These are phyloP conservation scores for Chrysolina americana DNA, from an alignment of 2,888 invertebrate genomes.

Conservation along the genomic window DNA sequence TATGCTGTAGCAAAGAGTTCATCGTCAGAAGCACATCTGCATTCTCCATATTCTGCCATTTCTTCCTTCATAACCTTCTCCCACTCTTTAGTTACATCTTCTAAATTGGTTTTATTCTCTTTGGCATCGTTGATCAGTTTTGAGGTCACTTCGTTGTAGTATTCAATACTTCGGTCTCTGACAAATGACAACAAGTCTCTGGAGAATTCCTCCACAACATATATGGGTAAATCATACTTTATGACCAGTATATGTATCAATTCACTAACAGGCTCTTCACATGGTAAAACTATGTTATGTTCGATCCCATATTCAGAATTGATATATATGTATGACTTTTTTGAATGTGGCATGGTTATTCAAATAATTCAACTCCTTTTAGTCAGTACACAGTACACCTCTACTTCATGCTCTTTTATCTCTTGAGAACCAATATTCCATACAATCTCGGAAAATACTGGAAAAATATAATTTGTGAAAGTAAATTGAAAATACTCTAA, in stretches of 20 bases:
- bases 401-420: no score
- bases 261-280: constrained; percentile 61
- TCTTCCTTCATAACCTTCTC: constrained; percentile 86
- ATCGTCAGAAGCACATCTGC: constrained; percentile 86
- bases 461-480: no score
- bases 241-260: constrained; percentile 62
- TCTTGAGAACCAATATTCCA: no score
- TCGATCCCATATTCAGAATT: constrained; percentile 57
- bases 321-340: constrained; percentile 50
- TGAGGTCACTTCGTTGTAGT: constrained; percentile 75
- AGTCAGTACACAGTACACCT: no score
- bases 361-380: no score
- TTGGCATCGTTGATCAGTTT: constrained; percentile 75
- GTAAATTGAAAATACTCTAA: no score
- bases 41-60: constrained; percentile 87
- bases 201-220: constrained; percentile 65
- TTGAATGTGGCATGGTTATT: constrained; percentile 37
- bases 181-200: constrained; percentile 48
- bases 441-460: no score
- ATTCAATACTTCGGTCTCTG: constrained; percentile 68
- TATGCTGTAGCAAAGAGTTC: constrained; percentile 90
- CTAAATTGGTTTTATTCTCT: constrained; percentile 78
- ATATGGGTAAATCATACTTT: constrained; percentile 61
- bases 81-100: constrained; percentile 84
- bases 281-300: constrained; percentile 60